Evolutionary conservation across 1,140 invertebrate genomes (phyloP).

Genomic region (Drosophila willistoni): DNA sequence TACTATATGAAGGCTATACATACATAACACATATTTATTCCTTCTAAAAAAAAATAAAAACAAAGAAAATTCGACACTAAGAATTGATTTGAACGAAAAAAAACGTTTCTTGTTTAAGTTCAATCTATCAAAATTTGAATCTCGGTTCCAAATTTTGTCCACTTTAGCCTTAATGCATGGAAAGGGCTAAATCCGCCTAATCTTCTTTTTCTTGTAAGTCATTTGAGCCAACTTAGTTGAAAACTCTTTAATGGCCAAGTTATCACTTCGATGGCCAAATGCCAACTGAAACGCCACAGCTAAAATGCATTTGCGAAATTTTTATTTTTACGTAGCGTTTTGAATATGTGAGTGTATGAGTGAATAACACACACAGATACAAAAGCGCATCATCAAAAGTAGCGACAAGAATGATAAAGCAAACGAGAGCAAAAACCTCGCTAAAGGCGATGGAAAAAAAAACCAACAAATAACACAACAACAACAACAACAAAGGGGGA

Average conservation of each 20-base stretch:
- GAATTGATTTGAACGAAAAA: no score
- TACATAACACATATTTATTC: no score
- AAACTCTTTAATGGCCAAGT: not conserved
- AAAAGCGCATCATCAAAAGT: conserved; percentile 57
- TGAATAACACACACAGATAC: conserved; percentile 23
- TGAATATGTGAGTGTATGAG: conserved; percentile 1
- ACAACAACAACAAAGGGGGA: conserved; percentile 49
- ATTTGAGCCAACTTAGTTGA: not conserved
- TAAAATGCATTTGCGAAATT: conserved; percentile 45
- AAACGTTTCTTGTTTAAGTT: no score
- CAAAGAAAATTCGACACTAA: no score
- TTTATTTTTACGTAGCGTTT: conserved; percentile 22
- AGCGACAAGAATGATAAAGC: conserved; percentile 64
- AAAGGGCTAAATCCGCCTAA: no score
- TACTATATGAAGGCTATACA: no score
- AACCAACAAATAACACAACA: conserved; percentile 26
- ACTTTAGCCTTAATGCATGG: no score
- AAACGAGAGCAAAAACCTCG: conserved; percentile 70
- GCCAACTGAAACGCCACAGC: conserved; percentile 21
- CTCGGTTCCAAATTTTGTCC: no score
- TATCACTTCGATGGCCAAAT: not conserved
- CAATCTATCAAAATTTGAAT: no score
- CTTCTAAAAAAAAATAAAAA: no score
- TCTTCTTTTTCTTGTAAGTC: not conserved
- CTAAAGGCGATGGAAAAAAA: conserved; percentile 44